Percentiles rank a stretch among this genome's conserved stretches.
Evolutionary conservation across 2,113 vertebrate genomes (phyloP).

Genomic region (Lontra canadensis): DNA sequence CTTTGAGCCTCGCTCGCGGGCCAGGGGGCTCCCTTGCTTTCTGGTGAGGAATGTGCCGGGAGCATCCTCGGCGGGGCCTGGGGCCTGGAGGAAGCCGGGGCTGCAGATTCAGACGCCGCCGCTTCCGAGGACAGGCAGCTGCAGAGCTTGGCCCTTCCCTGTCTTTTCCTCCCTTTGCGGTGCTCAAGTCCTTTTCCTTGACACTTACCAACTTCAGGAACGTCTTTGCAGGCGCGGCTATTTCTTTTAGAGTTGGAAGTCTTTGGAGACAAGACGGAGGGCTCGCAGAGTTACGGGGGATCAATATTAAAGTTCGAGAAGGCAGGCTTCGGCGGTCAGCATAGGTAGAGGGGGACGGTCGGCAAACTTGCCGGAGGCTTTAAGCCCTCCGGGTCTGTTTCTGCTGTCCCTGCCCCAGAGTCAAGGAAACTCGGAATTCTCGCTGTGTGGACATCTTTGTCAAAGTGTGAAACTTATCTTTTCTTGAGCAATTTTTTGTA

Average conservation of each 20-base stretch:
- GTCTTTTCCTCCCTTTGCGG: not conserved
- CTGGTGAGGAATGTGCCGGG: not conserved
- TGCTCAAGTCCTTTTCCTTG: not conserved
- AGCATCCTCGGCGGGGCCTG: not conserved
- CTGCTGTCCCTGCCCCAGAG: not conserved
- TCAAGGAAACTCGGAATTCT: not conserved
- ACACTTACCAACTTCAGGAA: not conserved
- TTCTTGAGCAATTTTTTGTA: not conserved
- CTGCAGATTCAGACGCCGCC: conserved; percentile 64
- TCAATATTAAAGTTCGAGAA: conserved; percentile 42
- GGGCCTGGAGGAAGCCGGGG: conserved; percentile 64
- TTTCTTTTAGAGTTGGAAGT: conserved; percentile 32
- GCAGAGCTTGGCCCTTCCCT: conserved; percentile 59
- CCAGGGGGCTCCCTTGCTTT: not conserved
- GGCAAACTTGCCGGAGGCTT: conserved; percentile 43
- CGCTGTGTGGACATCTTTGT: not conserved
- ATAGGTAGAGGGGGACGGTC: not conserved
- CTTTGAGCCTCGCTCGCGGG: conserved; percentile 19
- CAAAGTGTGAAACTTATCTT: conserved; percentile 2
- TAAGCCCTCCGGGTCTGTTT: not conserved
- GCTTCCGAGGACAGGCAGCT: conserved; percentile 47
- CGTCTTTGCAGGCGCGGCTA: not conserved
- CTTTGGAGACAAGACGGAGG: conserved; percentile 44
- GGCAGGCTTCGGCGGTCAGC: not conserved
- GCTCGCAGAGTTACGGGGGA: conserved; percentile 8